Base-by-base conservation (phyloP, 2,113 vertebrate species). In the Gallinago jamesoni region DNA sequence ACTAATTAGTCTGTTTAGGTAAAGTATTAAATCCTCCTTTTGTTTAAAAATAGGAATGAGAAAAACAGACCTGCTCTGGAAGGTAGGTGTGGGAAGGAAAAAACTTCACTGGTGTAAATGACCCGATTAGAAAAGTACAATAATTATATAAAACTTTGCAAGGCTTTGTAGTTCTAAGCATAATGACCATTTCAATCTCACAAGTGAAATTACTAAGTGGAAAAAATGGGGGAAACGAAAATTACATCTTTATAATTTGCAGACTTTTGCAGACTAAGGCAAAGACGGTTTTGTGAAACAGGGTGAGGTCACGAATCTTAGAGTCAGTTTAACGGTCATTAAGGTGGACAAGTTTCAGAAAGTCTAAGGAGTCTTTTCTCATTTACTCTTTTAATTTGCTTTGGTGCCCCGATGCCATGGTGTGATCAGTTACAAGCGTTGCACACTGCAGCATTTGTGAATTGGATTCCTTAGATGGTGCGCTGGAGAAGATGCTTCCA, bases 1-100 rank as follows among this genome's bases (percentile, higher is more conserved):
- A 41, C 68, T 98, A 98, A 98, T 98, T 98, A 96, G 90, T 96
- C 88, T 94, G 76, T 95, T 95, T 96, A 94, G 70, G 89, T 97
- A 90, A 96, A 97, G 75, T 96, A 97, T 96, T 97, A 90, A 76
- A 91, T 94, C 50, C 93, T 81, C 31, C 70, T 97, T 82, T 55
- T 91, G 24, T 94, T 85, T 90, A 68, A 96, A 97, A 84, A 94
- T 63, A 91, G 21, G 83, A 84, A 79, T 91, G 69, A 80, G 55
- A 87, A 94, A 59, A 78, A 76, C 63, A 66, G 66, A 80, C 69
- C 30, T 87, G 19, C 70, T 93, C 5, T 88, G 28, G 77, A 77
- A 94, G 28, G 63, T 84, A 59, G 5, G 14, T n/a, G 50, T 5
- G 50, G 67, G 27, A 56, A 86, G 18, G 56, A 39, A 82, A 77